Conservation (phyloP, 2,113 vertebrate genomes). For the Oceanites oceanicus region DNA sequence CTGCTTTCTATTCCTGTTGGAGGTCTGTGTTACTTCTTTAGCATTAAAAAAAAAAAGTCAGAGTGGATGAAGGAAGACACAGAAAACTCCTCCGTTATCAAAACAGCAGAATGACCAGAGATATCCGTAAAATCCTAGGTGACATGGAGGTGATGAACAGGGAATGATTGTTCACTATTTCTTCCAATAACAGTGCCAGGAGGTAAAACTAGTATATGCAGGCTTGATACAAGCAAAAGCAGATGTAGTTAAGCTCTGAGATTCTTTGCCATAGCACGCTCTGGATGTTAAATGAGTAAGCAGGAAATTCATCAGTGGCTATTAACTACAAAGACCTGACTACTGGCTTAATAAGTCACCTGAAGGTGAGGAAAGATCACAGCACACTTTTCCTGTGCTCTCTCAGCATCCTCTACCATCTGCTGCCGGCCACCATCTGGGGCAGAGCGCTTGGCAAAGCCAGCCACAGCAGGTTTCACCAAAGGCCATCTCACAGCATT, state of each 20-base stretch:
- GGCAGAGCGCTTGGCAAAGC: background rate
- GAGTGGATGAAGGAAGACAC: background rate
- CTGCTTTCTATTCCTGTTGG: background rate
- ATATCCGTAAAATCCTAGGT: background rate
- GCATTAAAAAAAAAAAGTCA: background rate
- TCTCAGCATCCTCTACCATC: background rate
- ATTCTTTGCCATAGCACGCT: background rate
- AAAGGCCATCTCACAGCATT: too few species aligned
- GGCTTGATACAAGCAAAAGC: background rate
- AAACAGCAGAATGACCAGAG: background rate
- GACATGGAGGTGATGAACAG: background rate
- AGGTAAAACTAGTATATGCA: background rate
- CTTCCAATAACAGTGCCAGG: background rate
- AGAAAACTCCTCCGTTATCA: background rate
- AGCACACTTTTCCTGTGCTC: background rate
- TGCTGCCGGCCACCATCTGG: background rate
- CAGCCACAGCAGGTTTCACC: too few species aligned
- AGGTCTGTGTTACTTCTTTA: background rate
- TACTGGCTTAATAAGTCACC: background rate
- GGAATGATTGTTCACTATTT: background rate
- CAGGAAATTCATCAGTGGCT: background rate
- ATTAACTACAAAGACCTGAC: background rate
- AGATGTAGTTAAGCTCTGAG: background rate
- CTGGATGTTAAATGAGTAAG: background rate
- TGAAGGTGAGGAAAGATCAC: background rate